Evolutionary conservation across 2,888 invertebrate genomes (phyloP).

Genomic region (Leucoma salicis): DNA sequence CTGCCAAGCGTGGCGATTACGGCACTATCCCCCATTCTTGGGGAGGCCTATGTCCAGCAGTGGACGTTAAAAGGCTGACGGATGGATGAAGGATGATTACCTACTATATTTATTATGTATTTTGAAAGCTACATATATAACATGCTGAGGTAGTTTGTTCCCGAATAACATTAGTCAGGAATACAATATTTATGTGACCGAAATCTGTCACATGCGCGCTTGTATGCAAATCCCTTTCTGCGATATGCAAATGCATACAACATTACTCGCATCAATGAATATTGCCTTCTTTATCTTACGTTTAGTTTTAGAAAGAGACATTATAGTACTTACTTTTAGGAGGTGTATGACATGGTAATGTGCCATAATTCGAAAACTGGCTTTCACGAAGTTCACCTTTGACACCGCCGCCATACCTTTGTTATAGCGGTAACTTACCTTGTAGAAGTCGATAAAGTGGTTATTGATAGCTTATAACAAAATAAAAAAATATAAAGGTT

Average conservation of each 20-base stretch:
- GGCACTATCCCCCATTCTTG: no score
- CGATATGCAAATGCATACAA: conserved; percentile 38
- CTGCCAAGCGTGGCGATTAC: no score
- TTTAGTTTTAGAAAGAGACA: conserved; percentile 13
- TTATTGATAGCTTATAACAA: background rate
- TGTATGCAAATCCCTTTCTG: conserved; percentile 43
- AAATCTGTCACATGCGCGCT: conserved; percentile 42
- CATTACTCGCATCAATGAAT: conserved; percentile 34
- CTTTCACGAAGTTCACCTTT: conserved; percentile 42
- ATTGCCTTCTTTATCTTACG: conserved; percentile 22
- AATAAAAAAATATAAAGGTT: background rate
- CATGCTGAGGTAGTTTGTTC: conserved; percentile 5
- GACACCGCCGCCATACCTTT: conserved; percentile 41
- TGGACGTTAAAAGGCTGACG: no score
- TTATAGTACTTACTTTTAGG: conserved; percentile 22
- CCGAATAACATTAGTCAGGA: conserved; percentile 29
- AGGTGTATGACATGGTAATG: conserved; percentile 30
- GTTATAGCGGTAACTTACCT: conserved; percentile 22
- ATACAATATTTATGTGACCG: conserved; percentile 35
- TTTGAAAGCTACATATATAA: background rate
- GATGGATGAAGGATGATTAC: no score
- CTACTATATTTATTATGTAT: no score
- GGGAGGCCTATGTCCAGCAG: no score
- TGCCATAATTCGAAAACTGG: conserved; percentile 29
- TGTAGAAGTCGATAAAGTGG: background rate